Evolutionary conservation across 1,140 invertebrate species (phyloP), one percentile per base, ranked within the genome.

Genomic region (Oryzaephilus surinamensis): DNA sequence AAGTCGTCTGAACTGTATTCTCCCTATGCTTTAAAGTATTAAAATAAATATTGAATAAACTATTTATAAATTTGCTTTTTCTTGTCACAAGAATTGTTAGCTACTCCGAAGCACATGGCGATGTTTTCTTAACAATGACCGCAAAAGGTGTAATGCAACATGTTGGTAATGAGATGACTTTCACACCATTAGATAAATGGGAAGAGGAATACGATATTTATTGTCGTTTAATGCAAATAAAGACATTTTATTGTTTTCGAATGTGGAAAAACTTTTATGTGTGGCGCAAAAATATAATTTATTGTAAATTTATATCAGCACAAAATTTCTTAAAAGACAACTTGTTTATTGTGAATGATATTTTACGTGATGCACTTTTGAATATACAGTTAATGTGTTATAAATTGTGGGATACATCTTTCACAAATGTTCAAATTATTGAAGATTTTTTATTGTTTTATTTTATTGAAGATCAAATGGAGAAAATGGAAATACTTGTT

Each of bases 251-350:
- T 12, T 58, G 74, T 14, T 89, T 81, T 55, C 71, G 80, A 7
- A 71, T 76, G 32, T 89, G 85, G 84, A 89, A 88, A 23, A 29
- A 30, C 8, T 87, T 89, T 58, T 81, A 77, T 50, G 70, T 81
- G 0, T 90, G 86, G 86, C 66, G 72, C 23, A 83, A 83, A 52
- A 77, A 75, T n/a, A 72, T 89, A 11, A 63, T 73, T 15, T 76
- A 71, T 44, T 70, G 71, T 21, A 89, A 86, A 59, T 72, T 78
- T 29, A 66, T 57, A 24, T 57, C 62, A 6, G 73, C 75, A 0
- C 72, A 70, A 10, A 71, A 66, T 26, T 62, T 64, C 39, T 52
- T 91, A 0, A 63, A 71, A 10, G 70, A 77, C 19, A 74, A 79
- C 55, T 61, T 88, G 3, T 87, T 88, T 44, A 73, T 80, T 40